A percentile compares a stretch with the other conserved stretches of the same genome.
These are phyloP conservation scores for Anguilla japonica DNA, from an alignment of 2,113 vertebrate genomes.

Conservation along the genomic window DNA sequence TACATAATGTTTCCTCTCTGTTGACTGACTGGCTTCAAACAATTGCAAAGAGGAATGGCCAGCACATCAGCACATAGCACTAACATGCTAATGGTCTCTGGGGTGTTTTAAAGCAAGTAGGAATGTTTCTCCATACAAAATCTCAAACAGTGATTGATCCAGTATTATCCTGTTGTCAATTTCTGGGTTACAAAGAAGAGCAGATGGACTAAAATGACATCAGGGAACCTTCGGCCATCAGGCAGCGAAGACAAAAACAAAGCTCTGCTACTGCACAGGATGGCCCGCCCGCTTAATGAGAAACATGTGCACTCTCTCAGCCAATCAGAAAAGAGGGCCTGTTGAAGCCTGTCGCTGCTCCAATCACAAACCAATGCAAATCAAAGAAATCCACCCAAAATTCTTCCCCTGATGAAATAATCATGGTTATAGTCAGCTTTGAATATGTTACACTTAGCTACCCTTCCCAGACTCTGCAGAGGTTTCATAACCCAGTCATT, in stretches of 20 bases:
- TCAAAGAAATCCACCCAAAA: slow-evolving; percentile 16
- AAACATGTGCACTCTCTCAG: slow-evolving; percentile 62
- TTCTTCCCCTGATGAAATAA: slow-evolving; percentile 18
- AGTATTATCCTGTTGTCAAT: not conserved
- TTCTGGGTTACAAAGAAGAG: not conserved
- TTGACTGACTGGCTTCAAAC: not conserved
- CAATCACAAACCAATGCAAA: slow-evolving; percentile 32
- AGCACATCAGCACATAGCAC: not conserved
- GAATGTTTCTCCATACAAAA: not conserved
- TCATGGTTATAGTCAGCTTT: not conserved
- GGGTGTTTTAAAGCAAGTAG: not conserved
- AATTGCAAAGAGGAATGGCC: not conserved
- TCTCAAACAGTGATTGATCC: not conserved
- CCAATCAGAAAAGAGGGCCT: slow-evolving; percentile 59
- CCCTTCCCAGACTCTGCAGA: not conserved
- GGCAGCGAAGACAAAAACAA: slow-evolving; percentile 23
- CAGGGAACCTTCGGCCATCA: not conserved
- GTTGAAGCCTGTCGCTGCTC: slow-evolving; percentile 46
- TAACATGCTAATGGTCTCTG: not conserved
- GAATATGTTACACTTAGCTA: not conserved
- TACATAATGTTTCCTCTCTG: not conserved
- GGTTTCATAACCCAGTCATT: not conserved
- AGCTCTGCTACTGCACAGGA: slow-evolving; percentile 44
- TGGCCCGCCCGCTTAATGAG: slow-evolving; percentile 59
- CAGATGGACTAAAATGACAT: not conserved